Evolutionary conservation across 2,888 invertebrate species (phyloP).

Genomic region (Unio pictorum): DNA sequence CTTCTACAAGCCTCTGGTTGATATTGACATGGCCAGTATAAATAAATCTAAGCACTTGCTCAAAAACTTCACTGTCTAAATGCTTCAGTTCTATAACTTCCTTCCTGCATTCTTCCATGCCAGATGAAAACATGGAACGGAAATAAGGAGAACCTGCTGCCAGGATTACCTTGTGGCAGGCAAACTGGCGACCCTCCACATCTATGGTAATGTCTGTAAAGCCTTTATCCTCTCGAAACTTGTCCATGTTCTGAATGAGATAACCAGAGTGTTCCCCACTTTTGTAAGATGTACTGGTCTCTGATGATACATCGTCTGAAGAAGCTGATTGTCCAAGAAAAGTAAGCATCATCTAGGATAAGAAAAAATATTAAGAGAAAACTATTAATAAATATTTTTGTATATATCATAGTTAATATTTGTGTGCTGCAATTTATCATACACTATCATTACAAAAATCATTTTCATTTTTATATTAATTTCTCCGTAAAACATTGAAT

Average conservation of each 20-base stretch:
- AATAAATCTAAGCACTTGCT: slow-evolving; percentile 56
- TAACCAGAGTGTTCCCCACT: slow-evolving; percentile 56
- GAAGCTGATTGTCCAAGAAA: too few species aligned
- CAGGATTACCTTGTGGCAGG: slow-evolving; percentile 62
- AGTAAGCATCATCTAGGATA: too few species aligned
- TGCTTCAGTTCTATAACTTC: slow-evolving; percentile 56
- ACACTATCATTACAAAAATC: too few species aligned
- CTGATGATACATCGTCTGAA: neutral
- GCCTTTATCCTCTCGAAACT: slow-evolving; percentile 51
- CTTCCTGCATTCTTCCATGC: slow-evolving; percentile 64
- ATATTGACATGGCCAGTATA: slow-evolving; percentile 60
- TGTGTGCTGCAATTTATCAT: too few species aligned
- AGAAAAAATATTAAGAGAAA: too few species aligned
- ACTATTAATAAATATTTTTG: too few species aligned
- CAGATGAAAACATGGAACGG: slow-evolving; percentile 63
- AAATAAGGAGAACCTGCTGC: slow-evolving; percentile 64
- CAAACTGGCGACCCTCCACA: slow-evolving; percentile 50
- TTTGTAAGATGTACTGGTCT: slow-evolving; percentile 30
- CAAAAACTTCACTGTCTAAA: slow-evolving; percentile 57
- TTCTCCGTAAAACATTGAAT: too few species aligned
- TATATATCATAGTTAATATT: too few species aligned
- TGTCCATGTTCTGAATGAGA: slow-evolving; percentile 59
- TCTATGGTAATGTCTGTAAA: slow-evolving; percentile 59
- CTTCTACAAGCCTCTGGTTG: slow-evolving; percentile 48
- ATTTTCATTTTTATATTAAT: too few species aligned